phyloP scores from a whole-genome alignment of 2,888 invertebrate genomes.

The Sinohyriopsis cumingii region DNA sequence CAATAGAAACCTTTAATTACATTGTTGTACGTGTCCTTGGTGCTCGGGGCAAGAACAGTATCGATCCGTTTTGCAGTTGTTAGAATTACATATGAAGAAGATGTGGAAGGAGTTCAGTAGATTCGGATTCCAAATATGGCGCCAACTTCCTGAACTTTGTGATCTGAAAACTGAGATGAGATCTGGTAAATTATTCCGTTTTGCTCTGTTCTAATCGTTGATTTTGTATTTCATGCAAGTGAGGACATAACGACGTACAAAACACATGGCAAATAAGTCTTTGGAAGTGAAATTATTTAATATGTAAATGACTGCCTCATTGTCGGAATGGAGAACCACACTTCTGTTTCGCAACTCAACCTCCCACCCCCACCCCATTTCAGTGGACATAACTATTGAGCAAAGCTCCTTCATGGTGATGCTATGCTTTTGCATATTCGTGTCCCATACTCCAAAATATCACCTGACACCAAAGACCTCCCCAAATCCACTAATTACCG shows the following conservation, averaged over 20 bases:
- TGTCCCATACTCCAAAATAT: conserved; percentile 9
- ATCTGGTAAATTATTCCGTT: conserved; percentile 16
- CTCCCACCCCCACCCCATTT: conserved; percentile 20
- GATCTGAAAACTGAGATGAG: conserved; percentile 19
- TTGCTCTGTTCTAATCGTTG: conserved; percentile 21
- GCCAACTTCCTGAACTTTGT: conserved; percentile 9
- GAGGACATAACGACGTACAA: conserved; percentile 22
- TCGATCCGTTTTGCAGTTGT: no score
- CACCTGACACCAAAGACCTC: conserved; percentile 16
- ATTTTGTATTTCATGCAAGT: conserved; percentile 23
- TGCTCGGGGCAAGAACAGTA: no score
- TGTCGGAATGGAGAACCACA: conserved; percentile 28
- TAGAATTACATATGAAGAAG: no score
- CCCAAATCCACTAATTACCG: conserved; percentile 13
- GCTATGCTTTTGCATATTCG: neutral
- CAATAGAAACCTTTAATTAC: no score
- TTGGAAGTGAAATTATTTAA: conserved; percentile 25
- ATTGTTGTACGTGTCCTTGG: no score
- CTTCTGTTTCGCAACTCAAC: conserved; percentile 22
- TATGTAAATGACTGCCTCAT: conserved; percentile 26
- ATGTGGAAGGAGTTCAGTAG: neutral
- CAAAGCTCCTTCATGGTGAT: conserved; percentile 17
- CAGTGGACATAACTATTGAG: conserved; percentile 19
- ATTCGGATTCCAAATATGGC: conserved; percentile 8
- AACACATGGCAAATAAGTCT: conserved; percentile 11